These are phyloP conservation scores for Eupeodes latifasciatus DNA, from an alignment of 2,888 invertebrate genomes.

Conservation along the genomic window DNA sequence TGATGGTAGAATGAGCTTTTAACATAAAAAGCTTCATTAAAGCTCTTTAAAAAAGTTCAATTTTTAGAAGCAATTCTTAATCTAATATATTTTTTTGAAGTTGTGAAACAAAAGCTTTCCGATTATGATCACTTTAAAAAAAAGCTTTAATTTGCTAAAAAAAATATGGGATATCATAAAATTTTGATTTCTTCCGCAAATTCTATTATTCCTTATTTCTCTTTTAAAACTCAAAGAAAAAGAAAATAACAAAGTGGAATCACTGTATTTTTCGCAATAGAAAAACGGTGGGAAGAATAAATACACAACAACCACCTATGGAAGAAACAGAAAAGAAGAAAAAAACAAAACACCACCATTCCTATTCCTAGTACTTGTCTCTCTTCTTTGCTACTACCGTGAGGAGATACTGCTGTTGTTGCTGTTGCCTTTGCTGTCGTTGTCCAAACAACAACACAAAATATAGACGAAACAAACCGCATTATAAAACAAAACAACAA, in stretches of 20 bases:
- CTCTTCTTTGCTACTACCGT: conserved; percentile 13
- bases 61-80: too few species aligned
- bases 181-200: too few species aligned
- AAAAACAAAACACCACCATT: conserved; percentile 16
- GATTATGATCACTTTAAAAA: too few species aligned
- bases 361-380: neutral
- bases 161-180: too few species aligned
- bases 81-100: too few species aligned
- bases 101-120: too few species aligned
- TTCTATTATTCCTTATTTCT: neutral
- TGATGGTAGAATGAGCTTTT: too few species aligned
- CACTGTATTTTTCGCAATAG: neutral
- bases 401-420: conserved; percentile 23
- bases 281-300: conserved; percentile 16
- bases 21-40: too few species aligned
- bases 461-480: conserved; percentile 33
- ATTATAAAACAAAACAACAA: conserved; percentile 49
- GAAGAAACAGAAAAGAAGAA: conserved; percentile 1
- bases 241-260: conserved; percentile 19
- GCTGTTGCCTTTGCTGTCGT: conserved; percentile 6
- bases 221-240: neutral
- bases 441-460: conserved; percentile 8
- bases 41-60: too few species aligned
- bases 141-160: too few species aligned
- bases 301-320: conserved; percentile 18